phyloP scores from a whole-genome alignment of 2,797 vertebrate species.

The Pseudochirops corinnae region DNA sequence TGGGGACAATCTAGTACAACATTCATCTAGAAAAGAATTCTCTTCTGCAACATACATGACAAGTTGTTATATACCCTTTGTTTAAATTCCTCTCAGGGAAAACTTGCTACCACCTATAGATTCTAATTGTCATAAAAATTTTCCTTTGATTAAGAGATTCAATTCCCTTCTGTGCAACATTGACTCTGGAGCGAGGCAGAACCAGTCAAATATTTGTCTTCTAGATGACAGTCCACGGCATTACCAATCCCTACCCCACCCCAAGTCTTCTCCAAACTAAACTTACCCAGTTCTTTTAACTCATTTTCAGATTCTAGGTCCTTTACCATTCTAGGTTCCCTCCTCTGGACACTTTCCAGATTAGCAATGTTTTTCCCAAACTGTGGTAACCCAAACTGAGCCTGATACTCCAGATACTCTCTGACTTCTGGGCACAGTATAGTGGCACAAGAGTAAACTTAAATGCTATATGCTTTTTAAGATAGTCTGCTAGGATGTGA shows the following conservation, averaged over 20 bases:
- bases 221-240: neutral
- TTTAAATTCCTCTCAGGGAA: neutral
- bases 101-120: too few species aligned
- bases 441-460: neutral
- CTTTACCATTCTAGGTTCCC: neutral
- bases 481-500: neutral
- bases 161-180: neutral
- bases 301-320: neutral
- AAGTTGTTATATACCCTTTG: neutral
- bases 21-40: neutral
- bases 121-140: neutral
- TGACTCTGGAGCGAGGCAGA: neutral
- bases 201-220: neutral
- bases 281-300: neutral
- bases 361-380: neutral
- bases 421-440: neutral
- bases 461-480: neutral
- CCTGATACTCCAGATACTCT: neutral
- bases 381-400: neutral
- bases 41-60: neutral
- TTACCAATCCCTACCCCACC: neutral
- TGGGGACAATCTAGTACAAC: neutral
- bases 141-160: neutral
- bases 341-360: neutral
- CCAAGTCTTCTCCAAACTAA: neutral